These are phyloP conservation scores for Drosophila nr. medialis DNA, from an alignment of 2,888 invertebrate genomes.

Conservation along the genomic window DNA sequence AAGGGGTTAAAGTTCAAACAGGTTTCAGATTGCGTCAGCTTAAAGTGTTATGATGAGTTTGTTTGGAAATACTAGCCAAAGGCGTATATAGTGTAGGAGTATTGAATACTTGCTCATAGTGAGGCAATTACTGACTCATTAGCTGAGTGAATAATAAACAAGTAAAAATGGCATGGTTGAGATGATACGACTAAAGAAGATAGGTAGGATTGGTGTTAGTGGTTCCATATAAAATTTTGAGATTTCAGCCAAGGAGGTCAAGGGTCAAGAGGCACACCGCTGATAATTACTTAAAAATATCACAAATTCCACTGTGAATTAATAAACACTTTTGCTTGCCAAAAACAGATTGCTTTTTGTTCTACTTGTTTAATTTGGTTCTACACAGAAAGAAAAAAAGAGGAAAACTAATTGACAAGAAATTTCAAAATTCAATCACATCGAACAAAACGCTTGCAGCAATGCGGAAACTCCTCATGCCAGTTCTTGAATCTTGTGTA, in stretches of 20 bases:
- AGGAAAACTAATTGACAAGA: background rate
- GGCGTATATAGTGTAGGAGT: background rate
- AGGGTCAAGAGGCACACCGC: background rate
- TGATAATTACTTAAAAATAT: background rate
- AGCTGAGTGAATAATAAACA: background rate
- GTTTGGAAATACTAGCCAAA: background rate
- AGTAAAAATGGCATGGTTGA: background rate
- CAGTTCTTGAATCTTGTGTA: slow-evolving; percentile 33
- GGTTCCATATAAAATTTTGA: background rate
- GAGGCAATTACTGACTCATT: background rate
- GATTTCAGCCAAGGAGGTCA: background rate
- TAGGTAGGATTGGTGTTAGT: no score
- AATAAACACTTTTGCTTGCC: background rate
- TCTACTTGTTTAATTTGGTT: slow-evolving; percentile 16
- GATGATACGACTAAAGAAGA: background rate
- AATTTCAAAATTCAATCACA: slow-evolving; percentile 38
- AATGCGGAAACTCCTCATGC: slow-evolving; percentile 38
- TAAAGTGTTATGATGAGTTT: background rate
- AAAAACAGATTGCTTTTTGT: background rate
- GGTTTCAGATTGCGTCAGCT: slow-evolving; percentile 23
- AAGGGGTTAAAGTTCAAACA: slow-evolving; percentile 15
- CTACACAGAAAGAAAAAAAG: background rate
- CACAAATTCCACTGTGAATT: background rate
- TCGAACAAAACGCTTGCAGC: slow-evolving; percentile 53
- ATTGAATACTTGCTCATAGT: background rate